A percentile compares a stretch with the other conserved stretches of the same genome.
Conservation (phyloP, 2,113 vertebrate species). For the Periophthalmodon schlosseri region DNA sequence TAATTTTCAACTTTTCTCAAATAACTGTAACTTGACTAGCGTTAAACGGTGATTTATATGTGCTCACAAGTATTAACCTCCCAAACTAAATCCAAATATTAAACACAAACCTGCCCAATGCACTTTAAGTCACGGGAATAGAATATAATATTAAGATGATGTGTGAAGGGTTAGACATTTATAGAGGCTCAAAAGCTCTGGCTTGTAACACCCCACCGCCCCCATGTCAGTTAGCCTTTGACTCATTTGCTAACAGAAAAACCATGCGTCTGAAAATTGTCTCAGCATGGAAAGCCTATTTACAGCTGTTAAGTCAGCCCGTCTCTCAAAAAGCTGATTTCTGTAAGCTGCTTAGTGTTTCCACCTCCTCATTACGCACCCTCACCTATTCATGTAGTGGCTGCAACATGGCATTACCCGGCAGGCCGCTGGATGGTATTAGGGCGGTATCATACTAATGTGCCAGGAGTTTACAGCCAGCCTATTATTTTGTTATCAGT, state of each 20-base stretch:
- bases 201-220: slow-evolving; percentile 36
- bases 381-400: slow-evolving; percentile 65
- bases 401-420: slow-evolving; percentile 56
- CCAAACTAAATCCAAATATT: too few species aligned
- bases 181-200: neutral
- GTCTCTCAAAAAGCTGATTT: slow-evolving; percentile 73
- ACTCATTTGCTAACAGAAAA: slow-evolving; percentile 34
- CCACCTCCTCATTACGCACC: slow-evolving; percentile 70
- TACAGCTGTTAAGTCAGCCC: slow-evolving; percentile 53
- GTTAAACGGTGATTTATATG: too few species aligned
- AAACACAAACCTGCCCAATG: too few species aligned
- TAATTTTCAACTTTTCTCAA: too few species aligned
- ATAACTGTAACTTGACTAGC: too few species aligned
- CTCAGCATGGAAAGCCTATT: slow-evolving; percentile 70
- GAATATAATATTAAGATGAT: too few species aligned
- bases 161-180: too few species aligned
- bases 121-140: too few species aligned
- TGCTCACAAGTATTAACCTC: too few species aligned
- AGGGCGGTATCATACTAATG: slow-evolving; percentile 45
- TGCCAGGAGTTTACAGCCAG: slow-evolving; percentile 40
- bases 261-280: slow-evolving; percentile 61
- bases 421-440: slow-evolving; percentile 45
- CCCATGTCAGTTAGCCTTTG: slow-evolving; percentile 29
- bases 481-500: slow-evolving; percentile 25
- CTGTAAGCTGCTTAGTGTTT: slow-evolving; percentile 73